Percentiles rank a stretch among this genome's conserved stretches.
Evolutionary conservation across 2,888 invertebrate species (phyloP).

Genomic region (Cynaeus angustus): DNA sequence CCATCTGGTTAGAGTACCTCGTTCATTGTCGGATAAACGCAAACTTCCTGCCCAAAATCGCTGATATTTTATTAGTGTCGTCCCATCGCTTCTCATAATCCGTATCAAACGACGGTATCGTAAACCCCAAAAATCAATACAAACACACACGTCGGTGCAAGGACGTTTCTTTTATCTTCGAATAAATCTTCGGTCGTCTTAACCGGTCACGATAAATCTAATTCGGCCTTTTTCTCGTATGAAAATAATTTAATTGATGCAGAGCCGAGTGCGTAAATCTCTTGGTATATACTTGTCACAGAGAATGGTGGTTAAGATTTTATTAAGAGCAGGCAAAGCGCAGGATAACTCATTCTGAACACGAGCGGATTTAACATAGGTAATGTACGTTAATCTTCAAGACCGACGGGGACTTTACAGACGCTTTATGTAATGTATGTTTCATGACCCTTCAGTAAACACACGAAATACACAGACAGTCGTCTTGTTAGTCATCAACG

Average conservation of each 20-base stretch:
- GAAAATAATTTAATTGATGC: slow-evolving; percentile 37
- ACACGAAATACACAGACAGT: slow-evolving; percentile 27
- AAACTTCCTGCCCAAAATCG: slow-evolving; percentile 1
- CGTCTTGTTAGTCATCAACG: slow-evolving; percentile 10
- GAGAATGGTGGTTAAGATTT: slow-evolving; percentile 49
- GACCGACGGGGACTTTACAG: slow-evolving; percentile 47
- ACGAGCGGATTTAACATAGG: slow-evolving; percentile 50
- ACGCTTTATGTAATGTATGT: slow-evolving; percentile 50
- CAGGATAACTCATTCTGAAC: slow-evolving; percentile 50
- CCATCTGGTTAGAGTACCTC: too few species aligned
- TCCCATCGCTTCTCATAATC: slow-evolving; percentile 14
- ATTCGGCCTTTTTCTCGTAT: slow-evolving; percentile 8
- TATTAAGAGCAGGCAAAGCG: slow-evolving; percentile 49
- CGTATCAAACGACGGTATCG: slow-evolving; percentile 9
- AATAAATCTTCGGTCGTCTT: slow-evolving; percentile 27
- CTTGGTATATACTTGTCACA: slow-evolving; percentile 44
- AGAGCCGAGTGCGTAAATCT: slow-evolving; percentile 35
- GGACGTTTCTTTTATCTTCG: slow-evolving; percentile 19
- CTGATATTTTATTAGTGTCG: slow-evolving; percentile 7
- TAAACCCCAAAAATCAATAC: slow-evolving; percentile 17
- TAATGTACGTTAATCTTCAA: slow-evolving; percentile 51
- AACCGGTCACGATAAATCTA: slow-evolving; percentile 18
- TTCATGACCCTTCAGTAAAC: slow-evolving; percentile 47
- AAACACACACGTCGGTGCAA: neutral
- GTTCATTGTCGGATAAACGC: too few species aligned